Evolutionary conservation across 2,113 vertebrate species (phyloP).

Genomic region (Tetraodon nigroviridis): DNA sequence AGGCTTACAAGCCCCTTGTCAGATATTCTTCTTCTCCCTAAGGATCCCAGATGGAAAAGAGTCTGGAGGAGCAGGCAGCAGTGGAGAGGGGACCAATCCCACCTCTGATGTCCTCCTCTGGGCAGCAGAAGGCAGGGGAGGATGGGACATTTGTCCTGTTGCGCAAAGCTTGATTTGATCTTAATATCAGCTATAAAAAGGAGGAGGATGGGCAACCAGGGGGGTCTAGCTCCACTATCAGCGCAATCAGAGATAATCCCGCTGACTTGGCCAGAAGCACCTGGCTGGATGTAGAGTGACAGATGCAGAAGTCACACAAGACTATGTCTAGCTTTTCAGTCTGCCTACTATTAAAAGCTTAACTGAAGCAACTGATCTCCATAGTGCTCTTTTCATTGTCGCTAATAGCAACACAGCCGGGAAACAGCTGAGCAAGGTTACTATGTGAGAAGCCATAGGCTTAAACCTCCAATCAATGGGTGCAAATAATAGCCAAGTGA

Average conservation of each 20-base stretch:
- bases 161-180: constrained; percentile 85
- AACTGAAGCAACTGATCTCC: constrained; percentile 67
- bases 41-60: constrained; percentile 92
- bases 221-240: constrained; percentile 65
- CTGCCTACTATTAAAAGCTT: constrained; percentile 53
- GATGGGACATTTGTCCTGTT: constrained; percentile 77
- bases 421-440: constrained; percentile 69
- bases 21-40: constrained; percentile 94
- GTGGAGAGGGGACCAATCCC: constrained; percentile 78
- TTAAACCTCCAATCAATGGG: constrained; percentile 61
- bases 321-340: constrained; percentile 27
- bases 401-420: constrained; percentile 63
- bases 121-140: constrained; percentile 94
- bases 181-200: constrained; percentile 70
- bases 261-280: constrained; percentile 69
- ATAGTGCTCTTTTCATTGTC: constrained; percentile 73
- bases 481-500: constrained; percentile 71
- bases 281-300: constrained; percentile 68
- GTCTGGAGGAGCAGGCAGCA: constrained; percentile 83
- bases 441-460: constrained; percentile 63
- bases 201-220: constrained; percentile 44
- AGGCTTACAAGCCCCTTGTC: constrained; percentile 95
- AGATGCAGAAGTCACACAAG: constrained; percentile 66
- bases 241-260: constrained; percentile 70
- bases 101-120: constrained; percentile 93